Percentiles rank a stretch among this genome's conserved stretches.
phyloP scores from a whole-genome alignment of 2,888 invertebrate genomes.

The Schizaphis graminum region DNA sequence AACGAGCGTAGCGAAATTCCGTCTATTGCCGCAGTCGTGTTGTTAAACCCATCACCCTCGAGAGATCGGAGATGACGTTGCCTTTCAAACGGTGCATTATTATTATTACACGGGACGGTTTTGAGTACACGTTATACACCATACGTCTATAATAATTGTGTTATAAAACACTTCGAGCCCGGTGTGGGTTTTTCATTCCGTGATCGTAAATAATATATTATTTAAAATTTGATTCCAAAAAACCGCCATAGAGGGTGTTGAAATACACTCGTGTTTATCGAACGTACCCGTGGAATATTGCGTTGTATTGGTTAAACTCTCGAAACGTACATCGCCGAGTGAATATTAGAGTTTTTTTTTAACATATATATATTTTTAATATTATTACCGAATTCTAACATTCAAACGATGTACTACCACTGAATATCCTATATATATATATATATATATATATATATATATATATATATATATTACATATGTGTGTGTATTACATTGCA shows the following conservation, averaged over 20 bases:
- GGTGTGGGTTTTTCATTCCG: neutral
- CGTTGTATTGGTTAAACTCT: neutral
- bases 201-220: neutral
- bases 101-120: neutral
- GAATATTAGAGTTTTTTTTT: neutral
- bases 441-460: too few species aligned
- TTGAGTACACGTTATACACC: neutral
- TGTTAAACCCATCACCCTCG: neutral
- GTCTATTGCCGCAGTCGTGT: neutral
- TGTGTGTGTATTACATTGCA: too few species aligned
- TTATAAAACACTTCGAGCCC: neutral
- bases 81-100: neutral
- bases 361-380: neutral
- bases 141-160: neutral
- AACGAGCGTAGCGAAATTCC: conserved; percentile 18
- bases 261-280: neutral
- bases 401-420: neutral
- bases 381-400: neutral
- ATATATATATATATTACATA: too few species aligned
- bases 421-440: too few species aligned
- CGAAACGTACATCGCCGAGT: neutral
- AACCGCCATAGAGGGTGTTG: neutral
- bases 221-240: neutral
- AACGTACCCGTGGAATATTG: neutral
- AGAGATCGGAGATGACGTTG: conserved; percentile 6